Conservation (phyloP, 2,888 invertebrate species). For the Nymphalis urticae region DNA sequence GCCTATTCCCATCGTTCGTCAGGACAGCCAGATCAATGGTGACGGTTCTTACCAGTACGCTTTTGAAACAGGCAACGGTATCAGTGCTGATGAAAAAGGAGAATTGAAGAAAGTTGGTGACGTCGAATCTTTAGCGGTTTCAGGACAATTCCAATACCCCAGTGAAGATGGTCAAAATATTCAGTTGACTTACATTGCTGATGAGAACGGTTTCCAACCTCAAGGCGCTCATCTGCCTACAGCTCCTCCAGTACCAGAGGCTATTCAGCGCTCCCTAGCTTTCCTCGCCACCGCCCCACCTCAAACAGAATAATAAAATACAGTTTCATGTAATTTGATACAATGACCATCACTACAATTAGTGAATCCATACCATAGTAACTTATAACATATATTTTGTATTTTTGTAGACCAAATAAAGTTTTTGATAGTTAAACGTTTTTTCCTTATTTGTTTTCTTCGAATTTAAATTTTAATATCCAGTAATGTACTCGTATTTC, state of each 20-base stretch:
- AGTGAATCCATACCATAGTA: slow-evolving; percentile 7
- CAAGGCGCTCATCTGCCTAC: slow-evolving; percentile 83
- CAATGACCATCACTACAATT: too few species aligned
- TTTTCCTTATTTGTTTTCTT: not conserved
- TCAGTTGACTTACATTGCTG: slow-evolving; percentile 84
- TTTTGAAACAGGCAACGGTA: slow-evolving; percentile 86
- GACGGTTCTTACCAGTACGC: slow-evolving; percentile 84
- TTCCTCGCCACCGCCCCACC: slow-evolving; percentile 84
- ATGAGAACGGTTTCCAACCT: slow-evolving; percentile 87
- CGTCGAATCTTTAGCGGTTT: slow-evolving; percentile 79
- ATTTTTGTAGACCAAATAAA: slow-evolving; percentile 38
- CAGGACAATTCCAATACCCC: slow-evolving; percentile 85
- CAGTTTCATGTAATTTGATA: not conserved
- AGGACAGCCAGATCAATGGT: slow-evolving; percentile 81
- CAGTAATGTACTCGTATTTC: not conserved
- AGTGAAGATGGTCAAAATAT: slow-evolving; percentile 84
- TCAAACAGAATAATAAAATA: slow-evolving; percentile 40
- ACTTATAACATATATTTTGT: slow-evolving; percentile 29
- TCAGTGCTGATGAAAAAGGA: slow-evolving; percentile 82
- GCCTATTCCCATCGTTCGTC: slow-evolving; percentile 79
- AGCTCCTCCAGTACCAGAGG: slow-evolving; percentile 86
- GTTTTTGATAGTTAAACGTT: slow-evolving; percentile 4
- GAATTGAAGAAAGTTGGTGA: slow-evolving; percentile 82
- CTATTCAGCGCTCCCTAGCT: slow-evolving; percentile 85
- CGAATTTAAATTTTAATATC: not conserved